A percentile compares a stretch with the other conserved stretches of the same genome.
phyloP scores from a whole-genome alignment of 1,140 invertebrate species.

The Pseudomyrmex sp. region DNA sequence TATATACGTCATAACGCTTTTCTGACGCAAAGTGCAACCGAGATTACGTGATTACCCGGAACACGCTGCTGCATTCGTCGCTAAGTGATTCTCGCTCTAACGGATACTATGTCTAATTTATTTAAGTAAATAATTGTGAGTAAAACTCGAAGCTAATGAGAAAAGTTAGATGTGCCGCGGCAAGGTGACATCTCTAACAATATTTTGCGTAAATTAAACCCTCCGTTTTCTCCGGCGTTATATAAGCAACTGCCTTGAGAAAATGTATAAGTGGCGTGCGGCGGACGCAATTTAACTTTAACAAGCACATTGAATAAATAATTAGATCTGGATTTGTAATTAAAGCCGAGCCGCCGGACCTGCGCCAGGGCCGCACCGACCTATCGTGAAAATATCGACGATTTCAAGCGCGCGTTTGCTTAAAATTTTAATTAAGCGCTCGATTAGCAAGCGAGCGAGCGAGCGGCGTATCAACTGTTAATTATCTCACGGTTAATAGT shows the following conservation, averaged over 20 bases:
- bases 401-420: constrained; percentile 36
- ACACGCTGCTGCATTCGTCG: too few relatives aligned
- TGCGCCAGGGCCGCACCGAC: background rate
- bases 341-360: background rate
- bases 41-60: constrained; percentile 29
- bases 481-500: constrained; percentile 47
- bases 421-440: constrained; percentile 58
- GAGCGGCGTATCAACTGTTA: constrained; percentile 35
- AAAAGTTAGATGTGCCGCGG: constrained; percentile 62
- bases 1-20: background rate
- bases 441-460: constrained; percentile 6
- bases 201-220: constrained; percentile 66
- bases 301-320: constrained; percentile 66
- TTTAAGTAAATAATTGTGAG: constrained; percentile 60
- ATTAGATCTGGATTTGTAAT: constrained; percentile 59
- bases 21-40: background rate
- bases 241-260: constrained; percentile 17
- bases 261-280: constrained; percentile 51
- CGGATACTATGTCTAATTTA: constrained; percentile 40
- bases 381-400: background rate
- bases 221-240: constrained; percentile 1
- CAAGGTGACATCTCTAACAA: constrained; percentile 60
- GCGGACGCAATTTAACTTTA: constrained; percentile 64
- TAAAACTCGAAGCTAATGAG: constrained; percentile 61
- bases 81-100: constrained; percentile 6